These are phyloP conservation scores for Neogobius melanostomus DNA, from an alignment of 2,113 vertebrate genomes.

Conservation along the genomic window DNA sequence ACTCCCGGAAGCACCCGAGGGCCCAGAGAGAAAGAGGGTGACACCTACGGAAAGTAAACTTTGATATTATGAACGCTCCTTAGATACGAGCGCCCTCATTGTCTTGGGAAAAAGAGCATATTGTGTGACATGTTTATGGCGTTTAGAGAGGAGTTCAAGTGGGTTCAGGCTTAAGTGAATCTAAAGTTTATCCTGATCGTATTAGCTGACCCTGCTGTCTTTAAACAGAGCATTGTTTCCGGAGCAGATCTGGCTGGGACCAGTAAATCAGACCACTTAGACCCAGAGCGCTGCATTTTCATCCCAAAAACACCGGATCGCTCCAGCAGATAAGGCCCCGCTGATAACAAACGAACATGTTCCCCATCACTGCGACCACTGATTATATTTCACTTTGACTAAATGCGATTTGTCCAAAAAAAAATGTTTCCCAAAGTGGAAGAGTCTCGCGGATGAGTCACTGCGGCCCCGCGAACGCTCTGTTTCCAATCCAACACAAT, in stretches of 20 bases:
- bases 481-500: conserved; percentile 71
- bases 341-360: conserved; percentile 64
- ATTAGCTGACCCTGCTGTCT: neutral
- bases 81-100: too few relatives aligned
- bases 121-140: too few relatives aligned
- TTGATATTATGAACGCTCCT: too few relatives aligned
- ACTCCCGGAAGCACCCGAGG: neutral
- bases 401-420: conserved; percentile 73
- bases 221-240: conserved; percentile 51
- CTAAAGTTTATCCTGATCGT: conserved; percentile 15
- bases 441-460: conserved; percentile 65
- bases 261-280: conserved; percentile 60
- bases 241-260: conserved; percentile 49
- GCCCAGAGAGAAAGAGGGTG: too few relatives aligned
- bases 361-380: conserved; percentile 65
- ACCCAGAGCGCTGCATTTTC: conserved; percentile 25
- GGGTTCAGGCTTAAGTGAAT: conserved; percentile 39
- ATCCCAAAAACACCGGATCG: conserved; percentile 11
- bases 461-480: conserved; percentile 51
- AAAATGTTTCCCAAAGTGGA: conserved; percentile 66
- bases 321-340: conserved; percentile 58
- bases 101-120: too few relatives aligned
- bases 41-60: too few relatives aligned
- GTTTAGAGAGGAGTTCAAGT: conserved; percentile 14
- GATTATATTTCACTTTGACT: conserved; percentile 66